Base-by-base conservation (phyloP, 2,888 invertebrate genomes). In the Sesia apiformis region DNA sequence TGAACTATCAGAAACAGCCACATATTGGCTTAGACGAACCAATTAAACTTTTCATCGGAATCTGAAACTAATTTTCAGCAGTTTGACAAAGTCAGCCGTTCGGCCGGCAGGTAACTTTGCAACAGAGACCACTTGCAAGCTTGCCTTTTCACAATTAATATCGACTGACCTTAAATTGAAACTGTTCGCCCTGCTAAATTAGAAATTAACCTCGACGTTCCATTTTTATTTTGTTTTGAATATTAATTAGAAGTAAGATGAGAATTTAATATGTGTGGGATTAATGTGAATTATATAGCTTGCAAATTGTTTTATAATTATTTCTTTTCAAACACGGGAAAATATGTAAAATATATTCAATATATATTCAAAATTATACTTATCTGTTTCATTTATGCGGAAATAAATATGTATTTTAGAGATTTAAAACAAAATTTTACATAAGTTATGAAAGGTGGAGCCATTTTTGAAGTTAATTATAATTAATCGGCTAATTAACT, bases 41-140 rank as follows among this genome's bases (percentile, higher is more conserved):
- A 87, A 88, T 88, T 87, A 87, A 88, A 88, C 84, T 88, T 88
- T 84, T 83, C 83, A 82, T 80, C 81, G 73, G 73, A 82, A 84
- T 83, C 81, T 63, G 76, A 72, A 86, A 88, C 85, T 84, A 88
- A 88, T 86, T 88, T 86, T 76, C 81, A 73, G 74, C 72, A 81
- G 84, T 87, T 86, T 81, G 83, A 81, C 82, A 77, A 74, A 80
- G 85, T 87, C 85, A 84, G 85, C 83, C 59, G 66, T 69, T 75
- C 68, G 73, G 70, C 69, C 70, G 72, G 69, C 78, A 84, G 84
- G 84, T 82, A 77, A 83, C 69, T 76, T 76, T 63, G 67, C 65
- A 56, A 41, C 58, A 50, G 55, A 61, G 71, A 68, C 75, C 46
- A 46, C 46, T 46, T 46, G 46, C 46, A 46, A 46, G 46, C 46